Evolutionary conservation across 2,113 vertebrate genomes (phyloP), one percentile per base, ranked within the genome.

Genomic region (Pterocles orientalis): DNA sequence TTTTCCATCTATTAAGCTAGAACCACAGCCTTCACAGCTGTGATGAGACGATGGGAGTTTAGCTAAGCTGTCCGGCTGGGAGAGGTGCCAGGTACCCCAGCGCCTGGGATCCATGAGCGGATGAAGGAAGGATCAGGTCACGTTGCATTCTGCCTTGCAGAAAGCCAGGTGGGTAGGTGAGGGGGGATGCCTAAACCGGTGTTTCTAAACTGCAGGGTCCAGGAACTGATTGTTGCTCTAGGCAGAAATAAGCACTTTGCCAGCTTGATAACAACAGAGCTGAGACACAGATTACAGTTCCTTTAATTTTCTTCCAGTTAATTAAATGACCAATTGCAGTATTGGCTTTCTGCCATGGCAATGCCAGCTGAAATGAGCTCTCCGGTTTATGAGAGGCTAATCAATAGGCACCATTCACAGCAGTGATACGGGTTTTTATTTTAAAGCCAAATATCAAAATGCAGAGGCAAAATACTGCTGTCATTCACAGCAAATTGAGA

Each of bases 221-320:
- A 95, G 95, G 82, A 95, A 76, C 45, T 0, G 0, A 43, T 73
- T 0, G 0, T 83, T 85, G 88, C 95, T 92, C 33, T 19, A 90
- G 90, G 90, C 90, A 92, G 85, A 88, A 92, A 83, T 31, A 66
- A 92, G 79, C 72, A 34, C 83, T 95, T 82, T 85, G 83, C 73
- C 83, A 95, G 54, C 77, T 82, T 90, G 93, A 88, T 95, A 92
- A 93, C 90, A 94, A n/a, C 53, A 82, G 81, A 82, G 61, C 91
- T 93, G 77, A 96, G 94, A 95, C 88, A 68, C 73, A 94, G 88
- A 91, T 94, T 91, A 87, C 80, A 86, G 77, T 86, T 96, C 88
- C 92, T 97, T 96, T 96, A 91, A 95, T 96, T 96, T 95, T 87
- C 94, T 96, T 96, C 94, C 92, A 94, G 86, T 77, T 97, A 96